Evolutionary conservation across 2,113 vertebrate genomes (phyloP).

Genomic region (Nannospalax galili): DNA sequence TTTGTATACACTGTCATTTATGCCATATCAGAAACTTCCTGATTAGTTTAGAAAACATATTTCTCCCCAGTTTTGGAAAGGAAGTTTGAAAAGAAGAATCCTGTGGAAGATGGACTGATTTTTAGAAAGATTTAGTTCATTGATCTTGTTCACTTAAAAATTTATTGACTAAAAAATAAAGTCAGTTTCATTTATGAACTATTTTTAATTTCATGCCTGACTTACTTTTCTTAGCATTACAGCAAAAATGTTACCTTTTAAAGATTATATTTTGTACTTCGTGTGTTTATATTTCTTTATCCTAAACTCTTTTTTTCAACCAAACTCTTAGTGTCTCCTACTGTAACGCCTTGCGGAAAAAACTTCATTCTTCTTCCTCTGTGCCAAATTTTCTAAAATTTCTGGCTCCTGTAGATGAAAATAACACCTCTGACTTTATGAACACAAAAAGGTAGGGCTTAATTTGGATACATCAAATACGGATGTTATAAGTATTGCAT

Average conservation of each 20-base stretch:
- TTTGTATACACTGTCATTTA: neutral
- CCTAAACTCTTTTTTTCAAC: slow-evolving; percentile 85
- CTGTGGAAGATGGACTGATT: slow-evolving; percentile 39
- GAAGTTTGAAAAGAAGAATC: neutral
- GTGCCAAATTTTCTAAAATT: slow-evolving; percentile 99
- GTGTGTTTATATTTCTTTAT: slow-evolving; percentile 79
- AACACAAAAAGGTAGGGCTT: slow-evolving; percentile 89
- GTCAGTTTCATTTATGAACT: slow-evolving; percentile 30
- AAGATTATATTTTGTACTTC: slow-evolving; percentile 79
- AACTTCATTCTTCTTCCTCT: slow-evolving; percentile 97
- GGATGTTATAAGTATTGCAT: slow-evolving; percentile 5
- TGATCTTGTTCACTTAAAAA: slow-evolving; percentile 28
- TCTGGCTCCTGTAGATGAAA: slow-evolving; percentile 97
- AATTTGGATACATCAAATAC: slow-evolving; percentile 58
- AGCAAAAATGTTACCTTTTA: slow-evolving; percentile 60
- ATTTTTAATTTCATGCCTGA: slow-evolving; percentile 22
- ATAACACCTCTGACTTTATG: slow-evolving; percentile 91
- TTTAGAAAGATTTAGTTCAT: neutral
- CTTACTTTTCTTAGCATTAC: slow-evolving; percentile 48
- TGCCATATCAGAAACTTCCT: neutral
- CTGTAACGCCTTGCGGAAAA: slow-evolving; percentile 94
- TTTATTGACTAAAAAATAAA: neutral
- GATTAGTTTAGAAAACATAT: neutral
- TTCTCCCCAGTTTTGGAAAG: slow-evolving; percentile 18
- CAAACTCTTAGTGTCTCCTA: slow-evolving; percentile 91